Conservation (phyloP, 2,888 invertebrate genomes). For the Drosophila kokeensis region DNA sequence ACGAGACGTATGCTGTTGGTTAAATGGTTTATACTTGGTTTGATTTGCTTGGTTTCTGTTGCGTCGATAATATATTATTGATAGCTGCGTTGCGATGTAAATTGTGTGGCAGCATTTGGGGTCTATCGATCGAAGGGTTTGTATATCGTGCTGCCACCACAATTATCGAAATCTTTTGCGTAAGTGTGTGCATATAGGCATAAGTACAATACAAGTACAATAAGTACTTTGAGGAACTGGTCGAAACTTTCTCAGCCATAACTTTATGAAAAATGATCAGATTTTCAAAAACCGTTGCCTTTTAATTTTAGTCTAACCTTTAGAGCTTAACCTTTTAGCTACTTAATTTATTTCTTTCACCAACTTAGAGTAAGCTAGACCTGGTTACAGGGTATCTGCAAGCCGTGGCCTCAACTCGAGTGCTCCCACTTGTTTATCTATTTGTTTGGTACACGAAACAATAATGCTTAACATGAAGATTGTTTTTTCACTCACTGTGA, state of each 20-base stretch:
- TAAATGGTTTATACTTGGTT: neutral
- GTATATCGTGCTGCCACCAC: neutral
- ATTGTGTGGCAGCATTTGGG: neutral
- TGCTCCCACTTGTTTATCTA: neutral
- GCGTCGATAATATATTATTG: neutral
- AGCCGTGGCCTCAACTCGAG: neutral
- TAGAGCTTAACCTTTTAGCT: neutral
- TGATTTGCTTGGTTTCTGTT: neutral
- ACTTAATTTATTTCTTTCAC: neutral
- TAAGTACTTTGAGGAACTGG: neutral
- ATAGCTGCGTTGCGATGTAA: neutral
- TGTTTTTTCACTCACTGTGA: neutral
- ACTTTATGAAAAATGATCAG: fast-evolving
- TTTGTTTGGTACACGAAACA: neutral
- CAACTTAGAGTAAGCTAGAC: neutral
- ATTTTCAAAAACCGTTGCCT: neutral
- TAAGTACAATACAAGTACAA: too few species aligned
- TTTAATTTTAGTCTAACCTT: neutral
- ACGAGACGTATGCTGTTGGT: neutral
- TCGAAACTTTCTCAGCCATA: neutral
- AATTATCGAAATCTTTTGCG: neutral
- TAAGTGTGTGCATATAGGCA: neutral
- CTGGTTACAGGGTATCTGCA: neutral
- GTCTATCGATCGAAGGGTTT: neutral
- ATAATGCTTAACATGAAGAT: neutral